These are phyloP conservation scores for Rotaria socialis DNA, from an alignment of 2,888 invertebrate genomes.

Conservation along the genomic window DNA sequence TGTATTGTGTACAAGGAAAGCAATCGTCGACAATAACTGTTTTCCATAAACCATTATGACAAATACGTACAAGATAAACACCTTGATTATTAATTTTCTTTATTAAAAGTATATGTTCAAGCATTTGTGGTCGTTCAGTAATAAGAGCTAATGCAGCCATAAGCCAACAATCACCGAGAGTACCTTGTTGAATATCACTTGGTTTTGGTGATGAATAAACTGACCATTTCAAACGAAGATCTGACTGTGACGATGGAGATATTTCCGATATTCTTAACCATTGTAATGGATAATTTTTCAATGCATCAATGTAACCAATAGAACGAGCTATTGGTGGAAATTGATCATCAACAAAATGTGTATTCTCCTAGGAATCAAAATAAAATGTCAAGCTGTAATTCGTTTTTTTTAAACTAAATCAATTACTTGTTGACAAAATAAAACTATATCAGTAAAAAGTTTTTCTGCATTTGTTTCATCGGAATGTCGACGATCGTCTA, in stretches of 20 bases:
- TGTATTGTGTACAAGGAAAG: conserved; percentile 85
- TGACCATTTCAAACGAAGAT: conserved; percentile 37
- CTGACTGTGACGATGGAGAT: conserved; percentile 2
- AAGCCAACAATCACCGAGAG: conserved; percentile 35
- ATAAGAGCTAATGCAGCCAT: conserved; percentile 41
- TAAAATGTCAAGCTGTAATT: not conserved
- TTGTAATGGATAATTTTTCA: conserved; percentile 1
- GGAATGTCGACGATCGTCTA: not conserved
- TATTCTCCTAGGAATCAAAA: not conserved
- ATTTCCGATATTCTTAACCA: conserved; percentile 38
- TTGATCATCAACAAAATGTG: conserved; percentile 44
- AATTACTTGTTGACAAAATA: not conserved
- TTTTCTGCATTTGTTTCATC: conserved; percentile 19
- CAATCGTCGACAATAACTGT: conserved; percentile 91
- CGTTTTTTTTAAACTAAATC: not conserved
- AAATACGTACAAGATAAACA: conserved; percentile 67
- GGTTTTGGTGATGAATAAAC: conserved; percentile 44
- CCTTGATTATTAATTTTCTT: conserved; percentile 52
- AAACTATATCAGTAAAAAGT: not conserved
- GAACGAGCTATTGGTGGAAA: conserved; percentile 44
- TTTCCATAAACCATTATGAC: conserved; percentile 94
- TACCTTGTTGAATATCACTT: conserved; percentile 45
- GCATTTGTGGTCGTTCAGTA: conserved; percentile 41
- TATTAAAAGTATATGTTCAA: conserved; percentile 42
- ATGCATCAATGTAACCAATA: conserved; percentile 34